Percentiles rank a stretch among this genome's conserved stretches.
These are phyloP conservation scores for Pyrrhosoma nymphula DNA, from an alignment of 2,888 invertebrate species.

Conservation along the genomic window DNA sequence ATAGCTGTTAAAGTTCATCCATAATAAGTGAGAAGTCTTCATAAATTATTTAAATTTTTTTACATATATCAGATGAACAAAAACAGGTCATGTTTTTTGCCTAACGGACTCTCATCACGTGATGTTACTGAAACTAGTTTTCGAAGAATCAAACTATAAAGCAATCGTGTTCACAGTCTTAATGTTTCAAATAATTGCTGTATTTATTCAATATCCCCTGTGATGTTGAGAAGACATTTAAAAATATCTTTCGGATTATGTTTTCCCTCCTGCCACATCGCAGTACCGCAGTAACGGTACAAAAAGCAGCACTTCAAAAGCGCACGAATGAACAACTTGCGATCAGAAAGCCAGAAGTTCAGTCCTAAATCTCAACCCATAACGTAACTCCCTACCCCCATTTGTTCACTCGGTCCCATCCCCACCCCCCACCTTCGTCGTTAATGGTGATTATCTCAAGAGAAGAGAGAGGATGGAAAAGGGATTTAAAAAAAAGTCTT, in stretches of 20 bases:
- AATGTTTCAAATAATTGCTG: no score
- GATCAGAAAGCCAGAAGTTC: conserved; percentile 21
- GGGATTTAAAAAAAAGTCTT: not conserved
- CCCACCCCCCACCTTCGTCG: not conserved
- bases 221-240: not conserved
- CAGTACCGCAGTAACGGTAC: not conserved
- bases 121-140: no score
- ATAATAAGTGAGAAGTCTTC: no score
- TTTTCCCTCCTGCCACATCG: not conserved
- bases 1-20: no score
- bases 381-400: not conserved
- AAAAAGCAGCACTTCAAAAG: not conserved
- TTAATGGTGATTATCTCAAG: conserved; percentile 35
- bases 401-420: no score
- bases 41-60: no score
- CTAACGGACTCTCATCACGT: no score
- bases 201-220: no score
- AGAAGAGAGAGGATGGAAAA: not conserved
- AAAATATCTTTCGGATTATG: not conserved
- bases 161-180: no score
- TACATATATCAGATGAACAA: no score
- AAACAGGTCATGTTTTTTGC: no score
- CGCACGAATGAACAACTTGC: not conserved
- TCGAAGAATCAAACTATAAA: no score
- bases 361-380: conserved; percentile 30